Evolutionary conservation across 2,113 vertebrate genomes (phyloP), one percentile per base, ranked within the genome.

Genomic region (Leucosticte australis): DNA sequence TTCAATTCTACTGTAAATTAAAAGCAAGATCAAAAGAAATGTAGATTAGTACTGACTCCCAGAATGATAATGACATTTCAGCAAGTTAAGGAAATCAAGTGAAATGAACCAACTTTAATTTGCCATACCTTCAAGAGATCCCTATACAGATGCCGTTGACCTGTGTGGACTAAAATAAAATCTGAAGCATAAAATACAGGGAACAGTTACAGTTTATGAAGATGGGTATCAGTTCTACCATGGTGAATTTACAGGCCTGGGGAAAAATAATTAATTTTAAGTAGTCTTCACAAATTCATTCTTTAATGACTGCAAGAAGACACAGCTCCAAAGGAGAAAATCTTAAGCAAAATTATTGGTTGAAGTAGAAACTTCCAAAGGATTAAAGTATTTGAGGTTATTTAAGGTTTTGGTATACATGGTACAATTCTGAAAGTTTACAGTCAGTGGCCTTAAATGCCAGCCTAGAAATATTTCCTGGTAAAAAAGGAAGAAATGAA

Each of bases 11-110:
- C 69, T 52, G 19, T 71, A 91, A 89, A 96, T 64, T 87, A 74
- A 94, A 93, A 82, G 33, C 21, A 92, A 75, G 23, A 75, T 67
- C 35, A 93, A 91, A 78, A 83, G 80, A 90, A 89, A 90, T 50
- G 50, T 39, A 92, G 63, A 69, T 89, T 47, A 70, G 35, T 75
- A 87, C 33, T 77, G 69, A 57, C 33, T 94, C 27, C 27, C 10
- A 26, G 83, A 92, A 90, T 84, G 23, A 89, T 47, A 77, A 70
- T 28, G 47, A 55, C 76, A 60, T 89, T 56, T 77, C 67, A 93
- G 67, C 30, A 89, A 21, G 68, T 74, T 83, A 89, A 87, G 46
- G 74, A 94, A 88, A 83, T 90, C 41, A 85, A 55, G 3, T 0
- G 0, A 86, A 89, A 83, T n/a, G 5, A 92, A 67, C 4, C 22